Conservation (phyloP, 1,140 invertebrate species). For the Monochamus saltuarius region DNA sequence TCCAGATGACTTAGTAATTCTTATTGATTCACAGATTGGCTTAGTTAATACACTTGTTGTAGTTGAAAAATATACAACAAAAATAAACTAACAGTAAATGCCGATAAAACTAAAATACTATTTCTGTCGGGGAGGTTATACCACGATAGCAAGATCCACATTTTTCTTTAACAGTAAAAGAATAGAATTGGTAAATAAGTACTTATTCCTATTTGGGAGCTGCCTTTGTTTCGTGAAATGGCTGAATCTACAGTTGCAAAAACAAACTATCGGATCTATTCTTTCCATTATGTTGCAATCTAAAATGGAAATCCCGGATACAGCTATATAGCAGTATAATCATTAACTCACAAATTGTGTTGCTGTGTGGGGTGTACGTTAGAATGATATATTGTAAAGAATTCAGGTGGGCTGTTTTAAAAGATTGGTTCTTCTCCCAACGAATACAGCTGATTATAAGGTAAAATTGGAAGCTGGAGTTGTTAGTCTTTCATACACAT, state of each 20-base stretch:
- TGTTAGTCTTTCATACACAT: constrained; percentile 1
- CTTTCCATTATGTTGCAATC: neutral
- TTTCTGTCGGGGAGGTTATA: too few relatives aligned
- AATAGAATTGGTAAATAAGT: constrained; percentile 1
- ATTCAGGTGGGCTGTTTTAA: neutral
- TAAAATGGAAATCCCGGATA: too few relatives aligned
- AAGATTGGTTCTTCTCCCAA: neutral
- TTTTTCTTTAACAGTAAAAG: constrained; percentile 1
- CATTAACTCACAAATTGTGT: neutral
- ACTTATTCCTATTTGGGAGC: constrained; percentile 4
- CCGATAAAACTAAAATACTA: constrained; percentile 4
- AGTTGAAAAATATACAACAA: constrained; percentile 2
- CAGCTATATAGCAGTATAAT: too few relatives aligned
- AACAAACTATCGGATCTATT: constrained; percentile 3
- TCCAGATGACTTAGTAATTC: too few relatives aligned
- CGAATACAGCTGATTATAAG: neutral
- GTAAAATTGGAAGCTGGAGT: neutral
- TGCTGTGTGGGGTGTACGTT: neutral
- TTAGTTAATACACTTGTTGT: too few relatives aligned
- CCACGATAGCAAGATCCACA: neutral
- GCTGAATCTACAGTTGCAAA: neutral
- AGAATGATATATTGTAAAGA: neutral
- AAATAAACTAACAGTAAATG: constrained; percentile 1
- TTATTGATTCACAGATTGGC: too few relatives aligned
- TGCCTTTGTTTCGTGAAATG: constrained; percentile 1